Percentiles rank a stretch among this genome's conserved stretches.
Conservation (phyloP, 1,140 invertebrate species). For the Catajapyx aquilonaris region DNA sequence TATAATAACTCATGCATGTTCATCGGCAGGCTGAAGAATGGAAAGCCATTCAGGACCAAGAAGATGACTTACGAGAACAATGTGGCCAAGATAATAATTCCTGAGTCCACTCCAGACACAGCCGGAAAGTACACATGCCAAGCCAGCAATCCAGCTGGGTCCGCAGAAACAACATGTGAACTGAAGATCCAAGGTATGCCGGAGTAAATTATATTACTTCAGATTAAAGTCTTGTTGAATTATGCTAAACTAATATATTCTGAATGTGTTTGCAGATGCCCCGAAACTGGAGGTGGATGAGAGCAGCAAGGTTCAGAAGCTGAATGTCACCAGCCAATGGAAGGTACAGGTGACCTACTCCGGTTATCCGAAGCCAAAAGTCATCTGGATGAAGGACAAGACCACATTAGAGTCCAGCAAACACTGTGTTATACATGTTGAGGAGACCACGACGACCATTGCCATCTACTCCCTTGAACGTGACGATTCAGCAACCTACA, state of each 20-base stretch:
- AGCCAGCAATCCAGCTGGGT: constrained; percentile 48
- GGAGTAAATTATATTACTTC: neutral
- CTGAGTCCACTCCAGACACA: constrained; percentile 35
- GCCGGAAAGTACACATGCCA: constrained; percentile 46
- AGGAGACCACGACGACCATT: constrained; percentile 34
- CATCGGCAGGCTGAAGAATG: constrained; percentile 24
- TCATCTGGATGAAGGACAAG: constrained; percentile 33
- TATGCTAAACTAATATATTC: too few relatives aligned
- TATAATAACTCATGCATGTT: constrained; percentile 5
- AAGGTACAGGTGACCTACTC: constrained; percentile 32
- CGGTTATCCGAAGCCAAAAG: constrained; percentile 41
- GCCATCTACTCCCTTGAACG: constrained; percentile 33
- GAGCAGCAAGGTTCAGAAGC: constrained; percentile 31
- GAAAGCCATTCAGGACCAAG: constrained; percentile 19
- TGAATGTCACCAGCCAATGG: constrained; percentile 34
- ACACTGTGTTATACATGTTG: constrained; percentile 30
- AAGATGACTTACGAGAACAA: constrained; percentile 45
- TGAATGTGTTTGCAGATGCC: constrained; percentile 23
- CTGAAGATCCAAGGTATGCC: constrained; percentile 32
- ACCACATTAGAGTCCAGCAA: constrained; percentile 15
- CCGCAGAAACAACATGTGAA: constrained; percentile 39
- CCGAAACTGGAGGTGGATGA: constrained; percentile 38
- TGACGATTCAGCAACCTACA: constrained; percentile 39
- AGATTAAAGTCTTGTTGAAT: neutral
- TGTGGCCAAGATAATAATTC: constrained; percentile 45